Conservation (phyloP, 2,113 vertebrate species). For the Chrysemys picta region DNA sequence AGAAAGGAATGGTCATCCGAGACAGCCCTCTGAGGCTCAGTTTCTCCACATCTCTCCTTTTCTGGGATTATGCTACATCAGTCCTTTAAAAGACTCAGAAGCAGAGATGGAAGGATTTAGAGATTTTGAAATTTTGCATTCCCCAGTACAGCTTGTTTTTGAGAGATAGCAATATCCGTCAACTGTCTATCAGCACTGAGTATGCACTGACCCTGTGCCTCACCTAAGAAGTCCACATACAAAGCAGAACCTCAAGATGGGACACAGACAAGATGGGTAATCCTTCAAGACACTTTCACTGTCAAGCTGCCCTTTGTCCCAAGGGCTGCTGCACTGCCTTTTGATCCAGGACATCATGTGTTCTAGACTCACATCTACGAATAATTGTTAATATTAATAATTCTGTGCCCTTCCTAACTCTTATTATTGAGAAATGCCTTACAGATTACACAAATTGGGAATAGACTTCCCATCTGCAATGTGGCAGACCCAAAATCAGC, state of each 20-base stretch:
- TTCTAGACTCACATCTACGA: not conserved
- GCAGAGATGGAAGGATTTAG: not conserved
- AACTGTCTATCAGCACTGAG: not conserved
- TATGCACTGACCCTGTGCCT: not conserved
- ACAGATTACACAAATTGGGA: not conserved
- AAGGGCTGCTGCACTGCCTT: too few species aligned
- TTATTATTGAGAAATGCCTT: not conserved
- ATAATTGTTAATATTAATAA: not conserved
- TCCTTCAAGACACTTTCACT: not conserved
- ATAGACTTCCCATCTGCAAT: not conserved
- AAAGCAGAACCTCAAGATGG: not conserved
- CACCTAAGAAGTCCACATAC: not conserved
- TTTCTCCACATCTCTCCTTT: not conserved
- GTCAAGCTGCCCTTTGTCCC: not conserved
- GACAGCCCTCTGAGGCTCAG: not conserved
- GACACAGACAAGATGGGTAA: not conserved
- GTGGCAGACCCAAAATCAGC: not conserved
- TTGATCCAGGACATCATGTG: not conserved
- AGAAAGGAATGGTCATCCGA: not conserved
- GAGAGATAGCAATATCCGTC: not conserved
- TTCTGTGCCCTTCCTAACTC: not conserved
- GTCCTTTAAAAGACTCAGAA: not conserved
- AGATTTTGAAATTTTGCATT: not conserved
- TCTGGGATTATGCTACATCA: not conserved
- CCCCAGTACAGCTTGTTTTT: not conserved